Evolutionary conservation across 2,888 invertebrate genomes (phyloP).

Genomic region (Troides aeacus): DNA sequence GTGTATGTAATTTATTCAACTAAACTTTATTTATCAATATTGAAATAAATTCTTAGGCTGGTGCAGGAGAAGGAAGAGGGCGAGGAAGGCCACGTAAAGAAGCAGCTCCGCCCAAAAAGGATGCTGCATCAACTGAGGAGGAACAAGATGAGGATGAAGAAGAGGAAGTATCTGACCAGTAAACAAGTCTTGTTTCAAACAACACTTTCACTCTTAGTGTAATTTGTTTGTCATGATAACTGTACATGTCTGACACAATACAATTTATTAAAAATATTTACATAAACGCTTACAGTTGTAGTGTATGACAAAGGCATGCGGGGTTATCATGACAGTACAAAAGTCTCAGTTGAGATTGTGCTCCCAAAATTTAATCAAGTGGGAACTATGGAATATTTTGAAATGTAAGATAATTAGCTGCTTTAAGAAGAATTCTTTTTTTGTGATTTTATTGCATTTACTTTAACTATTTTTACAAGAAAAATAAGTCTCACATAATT

Average conservation of each 20-base stretch:
- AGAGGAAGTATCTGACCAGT: conserved; percentile 77
- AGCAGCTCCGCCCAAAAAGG: conserved; percentile 72
- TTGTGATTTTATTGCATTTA: conserved; percentile 64
- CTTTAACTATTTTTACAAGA: conserved; percentile 44
- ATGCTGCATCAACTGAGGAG: conserved; percentile 72
- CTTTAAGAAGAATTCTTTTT: conserved; percentile 39
- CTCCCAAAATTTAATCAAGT: conserved; percentile 68
- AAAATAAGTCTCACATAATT: conserved; percentile 58
- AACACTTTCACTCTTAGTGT: conserved; percentile 67
- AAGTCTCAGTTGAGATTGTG: conserved; percentile 63
- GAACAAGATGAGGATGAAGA: conserved; percentile 76
- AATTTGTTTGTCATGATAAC: conserved; percentile 74
- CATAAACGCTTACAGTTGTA: conserved; percentile 44
- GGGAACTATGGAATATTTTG: conserved; percentile 53
- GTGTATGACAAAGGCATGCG: conserved; percentile 42
- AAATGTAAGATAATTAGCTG: conserved; percentile 48
- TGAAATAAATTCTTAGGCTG: conserved; percentile 46
- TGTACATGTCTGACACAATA: conserved; percentile 50
- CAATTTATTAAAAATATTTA: conserved; percentile 50
- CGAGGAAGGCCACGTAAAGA: conserved; percentile 76
- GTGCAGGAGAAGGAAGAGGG: conserved; percentile 66
- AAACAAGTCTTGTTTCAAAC: conserved; percentile 57
- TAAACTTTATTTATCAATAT: neutral
- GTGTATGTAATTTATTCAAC: neutral
- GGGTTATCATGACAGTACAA: conserved; percentile 70